A percentile compares a stretch with the other conserved stretches of the same genome.
These are phyloP conservation scores for Drosophila kanapiae DNA, from an alignment of 1,140 invertebrate genomes.

Conservation along the genomic window DNA sequence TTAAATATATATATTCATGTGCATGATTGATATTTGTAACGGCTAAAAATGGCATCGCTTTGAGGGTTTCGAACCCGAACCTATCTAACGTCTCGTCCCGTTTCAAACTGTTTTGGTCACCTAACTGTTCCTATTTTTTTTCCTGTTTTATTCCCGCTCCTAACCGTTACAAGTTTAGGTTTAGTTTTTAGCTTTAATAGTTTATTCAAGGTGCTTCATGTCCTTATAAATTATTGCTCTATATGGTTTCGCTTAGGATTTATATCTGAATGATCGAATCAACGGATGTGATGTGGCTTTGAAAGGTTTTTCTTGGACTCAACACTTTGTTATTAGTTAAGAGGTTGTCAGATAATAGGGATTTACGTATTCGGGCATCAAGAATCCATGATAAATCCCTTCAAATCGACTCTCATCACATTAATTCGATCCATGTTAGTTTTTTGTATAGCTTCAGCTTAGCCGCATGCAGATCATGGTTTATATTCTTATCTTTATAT, in stretches of 20 bases:
- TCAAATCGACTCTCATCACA: background rate
- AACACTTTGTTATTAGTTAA: background rate
- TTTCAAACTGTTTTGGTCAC: slow-evolving; percentile 69
- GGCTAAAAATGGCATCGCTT: slow-evolving; percentile 74
- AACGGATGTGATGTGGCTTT: background rate
- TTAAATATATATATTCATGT: slow-evolving; percentile 34
- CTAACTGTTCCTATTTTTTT: slow-evolving; percentile 49
- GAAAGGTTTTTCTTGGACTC: background rate
- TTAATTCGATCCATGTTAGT: slow-evolving; percentile 5
- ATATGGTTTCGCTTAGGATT: slow-evolving; percentile 39
- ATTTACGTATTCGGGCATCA: background rate
- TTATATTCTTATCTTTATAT: slow-evolving; percentile 43
- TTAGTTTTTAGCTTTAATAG: slow-evolving; percentile 21
- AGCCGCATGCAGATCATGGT: slow-evolving; percentile 56
- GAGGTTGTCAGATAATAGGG: background rate
- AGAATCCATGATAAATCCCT: background rate
- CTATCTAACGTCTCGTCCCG: slow-evolving; percentile 31
- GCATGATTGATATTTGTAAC: slow-evolving; percentile 64
- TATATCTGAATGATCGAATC: slow-evolving; percentile 17
- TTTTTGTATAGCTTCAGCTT: slow-evolving; percentile 35
- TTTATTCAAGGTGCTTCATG: slow-evolving; percentile 35
- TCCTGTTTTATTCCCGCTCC: slow-evolving; percentile 38
- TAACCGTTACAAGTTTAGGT: slow-evolving; percentile 62
- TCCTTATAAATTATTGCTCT: slow-evolving; percentile 54
- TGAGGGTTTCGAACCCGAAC: slow-evolving; percentile 52